phyloP scores from a whole-genome alignment of 2,888 invertebrate species.

The Conops quadrifasciatus region DNA sequence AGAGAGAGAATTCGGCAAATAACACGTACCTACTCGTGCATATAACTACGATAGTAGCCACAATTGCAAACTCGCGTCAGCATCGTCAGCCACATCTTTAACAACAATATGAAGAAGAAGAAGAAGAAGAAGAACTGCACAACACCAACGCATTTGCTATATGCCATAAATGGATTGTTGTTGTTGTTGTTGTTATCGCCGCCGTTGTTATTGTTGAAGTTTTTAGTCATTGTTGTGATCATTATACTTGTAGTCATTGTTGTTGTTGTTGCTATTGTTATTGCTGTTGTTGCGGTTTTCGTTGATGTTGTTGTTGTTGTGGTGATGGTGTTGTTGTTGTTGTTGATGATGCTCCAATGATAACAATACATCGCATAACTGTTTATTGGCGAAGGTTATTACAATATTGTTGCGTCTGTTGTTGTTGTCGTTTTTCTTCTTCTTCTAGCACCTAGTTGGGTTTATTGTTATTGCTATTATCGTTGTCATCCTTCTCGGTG shows the following conservation, averaged over 20 bases:
- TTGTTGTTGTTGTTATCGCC: not conserved
- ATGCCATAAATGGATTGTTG: not conserved
- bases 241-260: conserved; percentile 25
- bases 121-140: not conserved
- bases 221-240: conserved; percentile 15
- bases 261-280: conserved; percentile 26
- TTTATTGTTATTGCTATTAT: not conserved
- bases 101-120: conserved; percentile 12
- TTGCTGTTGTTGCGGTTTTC: not conserved
- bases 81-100: too few relatives aligned
- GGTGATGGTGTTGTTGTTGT: not conserved
- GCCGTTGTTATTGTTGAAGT: not conserved
- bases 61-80: too few relatives aligned
- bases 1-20: too few relatives aligned
- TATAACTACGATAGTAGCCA: too few relatives aligned
- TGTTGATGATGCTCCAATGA: not conserved
- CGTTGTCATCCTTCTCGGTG: not conserved
- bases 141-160: conserved; percentile 29
- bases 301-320: not conserved
- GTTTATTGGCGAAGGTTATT: not conserved
- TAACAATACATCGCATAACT: not conserved
- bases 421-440: conserved; percentile 13
- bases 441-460: conserved; percentile 18
- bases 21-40: too few relatives aligned
- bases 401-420: conserved; percentile 21